Conservation (phyloP, 2,797 vertebrate species). For the Loriculus beryllinus region DNA sequence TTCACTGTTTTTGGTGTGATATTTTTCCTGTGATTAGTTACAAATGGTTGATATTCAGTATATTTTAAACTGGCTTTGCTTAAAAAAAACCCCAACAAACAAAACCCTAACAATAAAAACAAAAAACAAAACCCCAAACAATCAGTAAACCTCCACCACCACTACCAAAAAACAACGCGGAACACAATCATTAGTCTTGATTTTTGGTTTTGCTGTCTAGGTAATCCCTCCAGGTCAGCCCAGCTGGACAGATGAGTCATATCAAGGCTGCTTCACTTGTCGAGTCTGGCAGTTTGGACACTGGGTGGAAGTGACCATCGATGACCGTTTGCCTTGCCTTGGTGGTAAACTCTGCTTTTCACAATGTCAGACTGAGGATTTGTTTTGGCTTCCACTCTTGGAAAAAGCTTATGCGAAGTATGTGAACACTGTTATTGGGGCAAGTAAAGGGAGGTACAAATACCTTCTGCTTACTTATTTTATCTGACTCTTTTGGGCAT, state of each 20-base stretch:
- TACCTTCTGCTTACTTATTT: not conserved
- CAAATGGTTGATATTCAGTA: not conserved
- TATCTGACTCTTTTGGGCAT: not conserved
- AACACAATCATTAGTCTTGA: not conserved
- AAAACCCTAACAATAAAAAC: not conserved
- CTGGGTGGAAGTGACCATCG: constrained; percentile 90
- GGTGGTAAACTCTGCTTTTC: constrained; percentile 90
- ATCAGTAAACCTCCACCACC: not conserved
- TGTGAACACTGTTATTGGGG: not conserved
- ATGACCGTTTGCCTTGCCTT: constrained; percentile 91
- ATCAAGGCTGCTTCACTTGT: constrained; percentile 85
- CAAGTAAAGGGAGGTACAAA: not conserved
- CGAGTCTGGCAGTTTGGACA: constrained; percentile 88
- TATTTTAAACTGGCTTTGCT: not conserved
- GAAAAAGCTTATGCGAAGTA: constrained; percentile 98
- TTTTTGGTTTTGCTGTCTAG: constrained; percentile 62
- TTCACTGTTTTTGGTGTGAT: not conserved
- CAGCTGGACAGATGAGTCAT: constrained; percentile 83
- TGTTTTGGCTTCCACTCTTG: constrained; percentile 94
- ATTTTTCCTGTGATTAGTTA: not conserved
- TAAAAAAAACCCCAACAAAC: too few relatives aligned
- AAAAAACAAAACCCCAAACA: not conserved
- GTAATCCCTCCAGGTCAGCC: constrained; percentile 88
- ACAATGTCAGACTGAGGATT: constrained; percentile 83
- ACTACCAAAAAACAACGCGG: not conserved